phyloP scores from a whole-genome alignment of 2,113 vertebrate genomes.

The Lamprologus ornatipinnis region DNA sequence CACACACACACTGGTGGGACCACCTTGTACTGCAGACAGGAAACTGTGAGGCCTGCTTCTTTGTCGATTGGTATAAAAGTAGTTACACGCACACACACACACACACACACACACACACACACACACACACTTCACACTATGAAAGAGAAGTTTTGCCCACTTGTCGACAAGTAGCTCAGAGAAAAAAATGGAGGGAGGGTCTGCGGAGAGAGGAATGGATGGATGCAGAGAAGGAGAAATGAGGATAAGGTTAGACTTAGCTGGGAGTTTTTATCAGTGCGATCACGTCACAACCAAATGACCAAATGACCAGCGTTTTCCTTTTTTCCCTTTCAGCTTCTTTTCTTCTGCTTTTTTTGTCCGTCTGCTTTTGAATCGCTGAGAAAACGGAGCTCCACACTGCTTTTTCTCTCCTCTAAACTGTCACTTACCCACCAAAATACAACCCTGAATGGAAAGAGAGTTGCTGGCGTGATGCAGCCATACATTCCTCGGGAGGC shows the following conservation, averaged over 20 bases:
- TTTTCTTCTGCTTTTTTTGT: not conserved
- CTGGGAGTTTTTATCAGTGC: slow-evolving; percentile 11
- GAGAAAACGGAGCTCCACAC: not conserved
- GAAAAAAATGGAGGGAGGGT: not conserved
- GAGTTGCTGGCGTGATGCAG: not conserved
- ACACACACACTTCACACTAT: not conserved
- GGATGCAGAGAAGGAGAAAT: not conserved
- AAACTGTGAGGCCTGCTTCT: slow-evolving; percentile 45
- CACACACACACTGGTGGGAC: slow-evolving; percentile 16
- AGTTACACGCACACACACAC: not conserved
- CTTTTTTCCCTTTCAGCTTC: not conserved
- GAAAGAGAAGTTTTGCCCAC: not conserved
- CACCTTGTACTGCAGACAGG: slow-evolving; percentile 50
- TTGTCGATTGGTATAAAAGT: slow-evolving; percentile 36
- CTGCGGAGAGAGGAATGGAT: not conserved
- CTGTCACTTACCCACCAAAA: not conserved
- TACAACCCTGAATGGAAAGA: not conserved
- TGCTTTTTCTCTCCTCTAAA: not conserved
- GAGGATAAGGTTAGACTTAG: not conserved
- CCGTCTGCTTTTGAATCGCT: not conserved
- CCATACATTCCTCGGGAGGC: not conserved
- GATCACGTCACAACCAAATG: slow-evolving; percentile 33
- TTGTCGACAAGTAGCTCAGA: not conserved
- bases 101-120: not conserved
- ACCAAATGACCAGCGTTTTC: not conserved